These are phyloP conservation scores for Morone saxatilis DNA, from an alignment of 2,113 vertebrate genomes.

Conservation along the genomic window DNA sequence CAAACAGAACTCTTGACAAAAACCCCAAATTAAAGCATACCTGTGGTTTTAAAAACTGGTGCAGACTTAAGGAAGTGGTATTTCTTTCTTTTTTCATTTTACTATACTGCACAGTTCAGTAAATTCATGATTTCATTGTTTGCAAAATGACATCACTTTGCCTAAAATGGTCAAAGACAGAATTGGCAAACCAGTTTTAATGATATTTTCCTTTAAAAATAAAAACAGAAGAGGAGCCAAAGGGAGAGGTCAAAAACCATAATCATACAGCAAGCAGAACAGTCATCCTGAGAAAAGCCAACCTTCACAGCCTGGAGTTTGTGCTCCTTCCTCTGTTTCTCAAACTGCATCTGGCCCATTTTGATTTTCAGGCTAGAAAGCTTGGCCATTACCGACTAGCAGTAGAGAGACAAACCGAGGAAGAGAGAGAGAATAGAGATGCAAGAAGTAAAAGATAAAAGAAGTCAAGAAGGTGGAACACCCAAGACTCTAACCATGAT, in stretches of 20 bases:
- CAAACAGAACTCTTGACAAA: constrained; percentile 1
- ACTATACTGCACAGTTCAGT: constrained; percentile 14
- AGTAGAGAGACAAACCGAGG: constrained; percentile 77
- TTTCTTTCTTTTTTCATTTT: constrained; percentile 35
- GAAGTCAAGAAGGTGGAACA: constrained; percentile 35
- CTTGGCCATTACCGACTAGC: constrained; percentile 98
- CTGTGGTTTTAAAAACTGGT: constrained; percentile 65
- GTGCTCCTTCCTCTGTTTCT: constrained; percentile 96
- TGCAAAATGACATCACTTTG: constrained; percentile 25
- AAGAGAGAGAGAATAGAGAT: constrained; percentile 70
- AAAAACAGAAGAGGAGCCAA: constrained; percentile 44
- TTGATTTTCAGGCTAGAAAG: constrained; percentile 99
- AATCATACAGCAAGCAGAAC: constrained; percentile 75
- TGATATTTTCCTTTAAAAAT: constrained; percentile 18
- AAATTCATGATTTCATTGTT: constrained; percentile 9
- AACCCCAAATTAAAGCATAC: constrained; percentile 57
- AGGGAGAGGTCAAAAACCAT: constrained; percentile 74
- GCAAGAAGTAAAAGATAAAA: constrained; percentile 63
- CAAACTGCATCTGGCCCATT: constrained; percentile 98
- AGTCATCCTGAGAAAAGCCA: constrained; percentile 81
- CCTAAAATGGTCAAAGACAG: background rate
- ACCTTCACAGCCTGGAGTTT: constrained; percentile 94
- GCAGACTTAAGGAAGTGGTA: constrained; percentile 19
- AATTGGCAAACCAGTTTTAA: constrained; percentile 21
- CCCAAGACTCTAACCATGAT: constrained; percentile 20